phyloP scores from a whole-genome alignment of 2,797 vertebrate species.

The Toxotes lorentzi region DNA sequence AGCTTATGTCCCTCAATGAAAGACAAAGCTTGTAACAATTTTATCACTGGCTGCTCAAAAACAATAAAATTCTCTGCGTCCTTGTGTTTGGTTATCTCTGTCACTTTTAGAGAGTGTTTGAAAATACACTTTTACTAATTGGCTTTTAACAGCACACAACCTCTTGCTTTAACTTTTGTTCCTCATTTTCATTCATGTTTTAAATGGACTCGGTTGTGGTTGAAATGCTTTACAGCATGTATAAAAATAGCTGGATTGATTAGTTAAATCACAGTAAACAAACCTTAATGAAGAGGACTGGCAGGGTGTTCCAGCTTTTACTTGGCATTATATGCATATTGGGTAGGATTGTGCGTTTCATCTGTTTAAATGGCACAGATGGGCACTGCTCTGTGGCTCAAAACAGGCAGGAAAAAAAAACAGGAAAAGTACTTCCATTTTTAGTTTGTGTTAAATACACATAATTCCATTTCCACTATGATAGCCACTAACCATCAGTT shows the following conservation, averaged over 20 bases:
- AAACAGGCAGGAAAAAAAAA: neutral
- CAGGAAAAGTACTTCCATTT: neutral
- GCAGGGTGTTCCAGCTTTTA: neutral
- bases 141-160: neutral
- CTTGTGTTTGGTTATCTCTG: neutral
- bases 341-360: neutral
- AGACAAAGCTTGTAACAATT: neutral
- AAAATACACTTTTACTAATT: neutral
- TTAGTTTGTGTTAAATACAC: neutral
- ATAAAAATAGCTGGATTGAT: neutral
- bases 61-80: neutral
- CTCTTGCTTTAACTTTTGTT: neutral
- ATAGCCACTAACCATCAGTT: neutral
- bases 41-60: neutral
- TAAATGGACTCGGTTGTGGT: neutral
- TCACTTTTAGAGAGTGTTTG: neutral
- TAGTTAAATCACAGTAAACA: neutral
- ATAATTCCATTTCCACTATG: neutral
- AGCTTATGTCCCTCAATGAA: neutral
- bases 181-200: neutral
- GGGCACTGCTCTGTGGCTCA: neutral
- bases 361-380: neutral
- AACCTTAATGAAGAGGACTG: neutral
- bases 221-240: neutral
- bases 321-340: neutral